Percentiles rank a stretch among this genome's conserved stretches.
Conservation (phyloP, 2,888 invertebrate genomes). For the Perithous albicinctus region DNA sequence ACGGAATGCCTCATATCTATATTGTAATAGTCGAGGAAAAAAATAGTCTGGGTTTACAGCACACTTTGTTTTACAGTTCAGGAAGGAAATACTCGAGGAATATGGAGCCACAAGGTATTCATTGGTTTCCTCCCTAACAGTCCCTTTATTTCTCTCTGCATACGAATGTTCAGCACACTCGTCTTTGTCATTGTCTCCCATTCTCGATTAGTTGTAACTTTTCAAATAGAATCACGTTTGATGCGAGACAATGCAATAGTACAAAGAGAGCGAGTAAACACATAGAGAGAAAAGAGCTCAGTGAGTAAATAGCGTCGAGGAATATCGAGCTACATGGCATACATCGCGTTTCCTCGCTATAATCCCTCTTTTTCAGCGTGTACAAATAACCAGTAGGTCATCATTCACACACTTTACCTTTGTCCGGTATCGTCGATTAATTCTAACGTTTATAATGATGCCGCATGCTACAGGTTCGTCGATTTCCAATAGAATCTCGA, state of each 20-base stretch:
- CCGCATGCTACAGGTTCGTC: not conserved
- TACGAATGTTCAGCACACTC: not conserved
- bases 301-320: not conserved
- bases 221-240: not conserved
- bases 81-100: constrained; percentile 1
- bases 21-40: too few species aligned
- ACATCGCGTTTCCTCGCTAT: not conserved
- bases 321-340: not conserved
- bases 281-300: not conserved
- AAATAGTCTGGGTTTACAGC: not conserved
- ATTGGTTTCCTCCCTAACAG: not conserved
- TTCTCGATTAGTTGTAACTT: not conserved
- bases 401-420: not conserved
- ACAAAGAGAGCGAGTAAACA: not conserved
- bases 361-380: not conserved
- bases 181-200: not conserved
- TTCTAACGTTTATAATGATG: not conserved
- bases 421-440: not conserved
- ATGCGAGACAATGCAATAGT: not conserved
- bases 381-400: not conserved
- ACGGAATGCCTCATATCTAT: too few species aligned
- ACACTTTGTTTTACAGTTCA: too few species aligned
- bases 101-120: not conserved
- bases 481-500: not conserved
- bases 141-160: constrained; percentile 5